Evolutionary conservation across 2,797 vertebrate species (phyloP).

Genomic region (Liparis tanakae): DNA sequence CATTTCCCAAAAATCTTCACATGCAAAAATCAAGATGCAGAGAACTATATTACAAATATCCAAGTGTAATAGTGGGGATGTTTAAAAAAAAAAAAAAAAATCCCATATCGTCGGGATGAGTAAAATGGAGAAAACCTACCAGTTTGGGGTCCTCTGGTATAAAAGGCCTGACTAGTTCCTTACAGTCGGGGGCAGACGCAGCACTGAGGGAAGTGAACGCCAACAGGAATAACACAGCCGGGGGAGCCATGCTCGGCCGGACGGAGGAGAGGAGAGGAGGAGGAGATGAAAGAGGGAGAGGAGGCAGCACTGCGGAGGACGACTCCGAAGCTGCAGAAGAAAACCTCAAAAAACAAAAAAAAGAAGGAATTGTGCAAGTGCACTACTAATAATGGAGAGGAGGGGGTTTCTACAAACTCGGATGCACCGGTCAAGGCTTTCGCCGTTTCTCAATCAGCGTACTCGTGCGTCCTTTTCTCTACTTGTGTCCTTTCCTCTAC

Average conservation of each 20-base stretch:
- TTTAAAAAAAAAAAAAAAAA: not conserved
- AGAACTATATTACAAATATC: not conserved
- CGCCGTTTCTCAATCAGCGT: too few relatives aligned
- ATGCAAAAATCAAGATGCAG: not conserved
- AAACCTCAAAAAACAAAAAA: constrained; percentile 37
- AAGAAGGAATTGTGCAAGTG: constrained; percentile 44
- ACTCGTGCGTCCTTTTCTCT: too few relatives aligned
- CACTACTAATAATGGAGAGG: constrained; percentile 10
- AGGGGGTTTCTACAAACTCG: constrained; percentile 30
- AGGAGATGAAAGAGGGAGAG: constrained; percentile 15
- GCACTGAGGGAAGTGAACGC: constrained; percentile 53
- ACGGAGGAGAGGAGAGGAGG: constrained; percentile 21
- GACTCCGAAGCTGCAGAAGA: constrained; percentile 40
- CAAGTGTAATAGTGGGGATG: not conserved
- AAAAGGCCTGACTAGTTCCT: constrained; percentile 71
- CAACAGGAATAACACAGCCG: constrained; percentile 46
- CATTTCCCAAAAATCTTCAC: constrained; percentile 77
- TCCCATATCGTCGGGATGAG: not conserved
- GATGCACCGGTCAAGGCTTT: constrained; percentile 33
- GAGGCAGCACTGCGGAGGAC: constrained; percentile 36
- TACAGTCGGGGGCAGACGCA: constrained; percentile 70
- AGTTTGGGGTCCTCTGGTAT: constrained; percentile 65
- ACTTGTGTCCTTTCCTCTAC: too few relatives aligned
- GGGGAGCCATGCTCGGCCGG: constrained; percentile 61
- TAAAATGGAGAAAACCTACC: constrained; percentile 52